Base-by-base conservation (phyloP, 2,113 vertebrate genomes). In the Dipodomys ordii region DNA sequence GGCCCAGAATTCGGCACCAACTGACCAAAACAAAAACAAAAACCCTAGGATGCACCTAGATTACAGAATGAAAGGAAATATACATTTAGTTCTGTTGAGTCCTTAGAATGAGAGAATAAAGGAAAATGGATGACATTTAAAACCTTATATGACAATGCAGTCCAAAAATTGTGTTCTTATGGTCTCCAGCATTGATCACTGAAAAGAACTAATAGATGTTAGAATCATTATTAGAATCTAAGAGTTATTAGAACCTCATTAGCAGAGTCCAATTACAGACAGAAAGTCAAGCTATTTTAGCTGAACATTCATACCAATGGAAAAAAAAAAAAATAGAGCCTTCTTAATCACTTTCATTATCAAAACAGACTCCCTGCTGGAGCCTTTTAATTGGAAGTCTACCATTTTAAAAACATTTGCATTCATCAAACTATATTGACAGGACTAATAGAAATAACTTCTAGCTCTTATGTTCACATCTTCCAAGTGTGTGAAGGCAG, bases 271-370 rank as follows among this genome's bases (percentile, higher is more conserved):
- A 97, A 97, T 97, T 97, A 98, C 93, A 97, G 90, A 87, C 76
- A 95, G 93, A 96, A 97, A 97, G 90, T 67, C 94, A 96, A 97
- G 97, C 92, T 85, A 85, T 96, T 97, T 97, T 90, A 80, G 93
- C 94, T 87, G 90, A 97, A 95, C 94, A 93, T 87, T 97, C 85
- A 94, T 93, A 96, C 67, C 88, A 87, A 90, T 74, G 88, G 83
- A 65, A 90, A 97, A 62, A 39, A 90, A 97, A 62, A 39, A 92
- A 94, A 95, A 92, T n/a, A 93, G 87, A 92, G 80, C 44, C 92
- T 93, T 94, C 96, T 98, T 98, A 97, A 97, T 97, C 95, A 95
- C 97, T 95, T 97, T 95, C 97, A 97, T 97, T 97, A 97, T 94
- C 97, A 96, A 95, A 97, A 96, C 96, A 96, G 97, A 97, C 96